phyloP scores from a whole-genome alignment of 2,888 invertebrate genomes.

The Laspeyria flexula region DNA sequence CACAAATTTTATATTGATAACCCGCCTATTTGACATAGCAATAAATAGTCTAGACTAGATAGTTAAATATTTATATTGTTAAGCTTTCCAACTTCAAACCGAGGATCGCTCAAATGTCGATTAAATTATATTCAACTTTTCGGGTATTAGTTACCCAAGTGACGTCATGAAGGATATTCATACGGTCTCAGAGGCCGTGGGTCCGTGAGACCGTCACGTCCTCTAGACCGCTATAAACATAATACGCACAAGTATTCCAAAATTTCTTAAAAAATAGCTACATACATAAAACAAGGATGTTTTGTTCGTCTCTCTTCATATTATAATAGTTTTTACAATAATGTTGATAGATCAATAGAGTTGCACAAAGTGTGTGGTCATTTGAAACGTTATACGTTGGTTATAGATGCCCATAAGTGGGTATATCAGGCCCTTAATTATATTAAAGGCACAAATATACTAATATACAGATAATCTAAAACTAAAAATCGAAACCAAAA shows the following conservation, averaged over 20 bases:
- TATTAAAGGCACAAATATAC: too few species aligned
- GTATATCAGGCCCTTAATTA: too few species aligned
- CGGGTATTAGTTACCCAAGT: too few species aligned
- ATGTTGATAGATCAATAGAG: constrained; percentile 6
- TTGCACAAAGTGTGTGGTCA: constrained; percentile 1
- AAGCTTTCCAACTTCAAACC: constrained; percentile 71
- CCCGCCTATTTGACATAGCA: constrained; percentile 86
- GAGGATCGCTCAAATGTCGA: constrained; percentile 58
- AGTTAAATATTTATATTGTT: constrained; percentile 72
- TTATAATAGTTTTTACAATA: constrained; percentile 15
- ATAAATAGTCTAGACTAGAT: constrained; percentile 84
- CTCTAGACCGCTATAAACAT: constrained; percentile 29
- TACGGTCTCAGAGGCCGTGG: constrained; percentile 1
- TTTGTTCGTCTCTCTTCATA: constrained; percentile 20
- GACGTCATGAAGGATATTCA: too few species aligned
- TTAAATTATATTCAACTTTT: constrained; percentile 20
- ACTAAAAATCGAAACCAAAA: too few species aligned
- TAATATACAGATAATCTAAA: too few species aligned
- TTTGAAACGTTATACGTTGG: constrained; percentile 23
- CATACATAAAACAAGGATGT: constrained; percentile 10
- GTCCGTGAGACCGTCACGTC: constrained; percentile 8
- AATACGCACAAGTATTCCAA: constrained; percentile 64
- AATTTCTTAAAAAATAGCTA: constrained; percentile 29
- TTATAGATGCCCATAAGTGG: too few species aligned
- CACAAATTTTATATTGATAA: constrained; percentile 75